These are phyloP conservation scores for Alosa sapidissima DNA, from an alignment of 2,797 vertebrate species.

Conservation along the genomic window DNA sequence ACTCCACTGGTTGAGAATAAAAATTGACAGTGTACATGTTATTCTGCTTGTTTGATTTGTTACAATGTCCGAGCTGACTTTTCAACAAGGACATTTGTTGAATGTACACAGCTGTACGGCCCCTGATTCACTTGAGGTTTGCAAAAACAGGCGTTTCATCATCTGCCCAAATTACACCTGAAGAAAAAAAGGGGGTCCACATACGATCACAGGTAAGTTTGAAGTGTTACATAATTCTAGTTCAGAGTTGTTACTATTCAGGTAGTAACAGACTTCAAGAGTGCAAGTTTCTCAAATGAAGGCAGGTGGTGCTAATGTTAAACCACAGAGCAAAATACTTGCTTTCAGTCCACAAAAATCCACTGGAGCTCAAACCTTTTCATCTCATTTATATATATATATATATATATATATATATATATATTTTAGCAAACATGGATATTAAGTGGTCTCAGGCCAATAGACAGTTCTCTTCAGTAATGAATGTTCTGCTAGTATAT, in stretches of 20 bases:
- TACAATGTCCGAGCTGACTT: background rate
- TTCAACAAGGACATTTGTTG: background rate
- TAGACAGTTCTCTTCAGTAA: background rate
- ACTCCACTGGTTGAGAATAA: background rate
- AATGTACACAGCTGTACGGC: background rate
- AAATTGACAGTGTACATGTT: background rate
- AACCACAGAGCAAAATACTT: background rate
- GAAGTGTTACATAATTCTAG: background rate
- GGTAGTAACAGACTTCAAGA: background rate
- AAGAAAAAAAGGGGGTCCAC: background rate
- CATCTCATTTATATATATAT: too few relatives aligned
- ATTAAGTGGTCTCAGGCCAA: background rate
- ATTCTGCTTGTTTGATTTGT: background rate
- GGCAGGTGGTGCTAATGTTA: background rate
- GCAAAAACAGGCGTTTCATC: too few relatives aligned
- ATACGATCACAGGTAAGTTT: background rate
- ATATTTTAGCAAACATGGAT: background rate
- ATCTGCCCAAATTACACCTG: background rate
- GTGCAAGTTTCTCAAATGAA: background rate
- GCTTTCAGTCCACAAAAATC: background rate
- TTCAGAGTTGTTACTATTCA: constrained; percentile 23
- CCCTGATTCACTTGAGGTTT: too few relatives aligned
- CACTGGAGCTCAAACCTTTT: too few relatives aligned
- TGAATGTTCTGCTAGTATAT: background rate
- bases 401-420: too few relatives aligned